These are phyloP conservation scores for Protosalanx chinensis DNA, from an alignment of 2,797 vertebrate genomes.

Conservation along the genomic window DNA sequence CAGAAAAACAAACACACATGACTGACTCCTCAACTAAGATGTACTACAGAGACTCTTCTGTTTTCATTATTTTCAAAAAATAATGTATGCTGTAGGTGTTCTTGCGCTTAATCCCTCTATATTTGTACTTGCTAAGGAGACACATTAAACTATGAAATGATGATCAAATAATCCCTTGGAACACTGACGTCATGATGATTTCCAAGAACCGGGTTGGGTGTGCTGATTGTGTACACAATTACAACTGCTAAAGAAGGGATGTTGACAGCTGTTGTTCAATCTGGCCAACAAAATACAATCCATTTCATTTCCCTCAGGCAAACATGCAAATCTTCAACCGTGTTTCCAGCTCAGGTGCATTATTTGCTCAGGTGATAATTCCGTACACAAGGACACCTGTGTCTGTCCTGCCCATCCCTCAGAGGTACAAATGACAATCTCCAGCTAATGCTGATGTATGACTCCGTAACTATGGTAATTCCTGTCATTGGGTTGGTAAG, in stretches of 20 bases:
- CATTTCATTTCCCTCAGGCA: slow-evolving; percentile 60
- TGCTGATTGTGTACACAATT: slow-evolving; percentile 53
- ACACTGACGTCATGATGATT: not conserved
- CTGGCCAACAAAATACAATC: slow-evolving; percentile 50
- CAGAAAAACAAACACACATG: not conserved
- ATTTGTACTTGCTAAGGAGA: not conserved
- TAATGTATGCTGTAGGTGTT: not conserved
- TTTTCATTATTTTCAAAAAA: not conserved
- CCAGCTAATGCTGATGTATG: slow-evolving; percentile 67
- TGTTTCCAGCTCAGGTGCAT: slow-evolving; percentile 60
- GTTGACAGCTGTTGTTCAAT: slow-evolving; percentile 51
- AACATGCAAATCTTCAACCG: slow-evolving; percentile 68
- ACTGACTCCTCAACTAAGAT: not conserved
- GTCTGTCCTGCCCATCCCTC: slow-evolving; percentile 39
- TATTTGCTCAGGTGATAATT: slow-evolving; percentile 67
- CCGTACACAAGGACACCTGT: slow-evolving; percentile 58
- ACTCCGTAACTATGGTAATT: slow-evolving; percentile 60
- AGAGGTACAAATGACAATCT: slow-evolving; percentile 55
- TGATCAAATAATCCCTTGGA: not conserved
- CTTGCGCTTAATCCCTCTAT: not conserved
- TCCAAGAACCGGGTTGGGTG: slow-evolving; percentile 20
- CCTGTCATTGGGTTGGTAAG: slow-evolving; percentile 43
- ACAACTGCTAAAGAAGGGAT: slow-evolving; percentile 41
- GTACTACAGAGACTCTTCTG: not conserved
- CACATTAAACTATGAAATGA: not conserved